Evolutionary conservation across 2,888 invertebrate genomes (phyloP), one percentile per base, ranked within the genome.

Genomic region (Heliconius erato): DNA sequence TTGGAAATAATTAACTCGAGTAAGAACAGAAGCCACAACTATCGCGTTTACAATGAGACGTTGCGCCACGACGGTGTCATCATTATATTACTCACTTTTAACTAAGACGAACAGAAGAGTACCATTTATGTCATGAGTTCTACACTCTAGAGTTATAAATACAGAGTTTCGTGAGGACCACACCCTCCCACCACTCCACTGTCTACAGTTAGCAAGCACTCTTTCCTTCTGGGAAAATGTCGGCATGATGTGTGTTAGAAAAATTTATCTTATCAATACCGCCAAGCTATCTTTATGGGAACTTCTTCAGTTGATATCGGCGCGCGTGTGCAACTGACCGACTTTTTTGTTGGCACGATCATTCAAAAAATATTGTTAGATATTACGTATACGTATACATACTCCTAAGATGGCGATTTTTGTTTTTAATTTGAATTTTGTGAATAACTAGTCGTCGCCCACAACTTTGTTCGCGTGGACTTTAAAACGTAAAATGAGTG

Each of bases 241-340:
- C 26, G 40, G 63, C 72, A 59, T 59, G n/a, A 76, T 59, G 49
- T 76, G 74, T 81, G 71, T 32, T 83, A 69, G 26, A 67, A 79
- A 40, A 80, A 79, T 65, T 81, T 84, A 84, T 86, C 85, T 86
- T 86, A 87, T 86, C 86, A 79, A 28, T 83, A 35, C 28, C 14
- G 54, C 63, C 54, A n/a, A 63, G 68, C n/a, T 85, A 85, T 85
- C 83, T 49, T 59, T 71, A 71, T 84, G 85, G 80, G 77, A 82
- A 82, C 81, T 68, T 83, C 82, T 84, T 83, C 81, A 87, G 87
- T 87, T 79, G 81, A 85, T 84, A 84, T 63, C 78, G 59, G 72
- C 40, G 69, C 54, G 54, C 81, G 82, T 69, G 74, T 79, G 79
- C 26, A 28, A 67, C 63, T 68, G 76, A 79, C 67, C 81, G 85